These are phyloP conservation scores for Mormyrus proboscirostris DNA, from an alignment of 2,797 vertebrate species.

Conservation along the genomic window DNA sequence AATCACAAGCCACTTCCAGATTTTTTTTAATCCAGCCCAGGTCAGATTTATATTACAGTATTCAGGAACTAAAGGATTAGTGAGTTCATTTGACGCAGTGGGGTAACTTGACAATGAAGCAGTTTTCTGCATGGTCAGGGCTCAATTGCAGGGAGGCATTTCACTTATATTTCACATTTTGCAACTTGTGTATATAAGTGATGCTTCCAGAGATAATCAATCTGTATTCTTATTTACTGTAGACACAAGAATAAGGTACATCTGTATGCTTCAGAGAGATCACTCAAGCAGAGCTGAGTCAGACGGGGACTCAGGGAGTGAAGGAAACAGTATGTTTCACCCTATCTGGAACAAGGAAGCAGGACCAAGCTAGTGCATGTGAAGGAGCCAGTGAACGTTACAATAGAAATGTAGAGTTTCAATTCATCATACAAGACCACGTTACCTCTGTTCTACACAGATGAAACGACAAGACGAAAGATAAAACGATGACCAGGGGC, in stretches of 20 bases:
- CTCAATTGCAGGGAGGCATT: background rate
- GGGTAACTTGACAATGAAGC: background rate
- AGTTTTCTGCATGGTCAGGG: background rate
- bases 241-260: background rate
- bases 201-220: background rate
- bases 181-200: background rate
- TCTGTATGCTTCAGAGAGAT: background rate
- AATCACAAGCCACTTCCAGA: constrained; percentile 8
- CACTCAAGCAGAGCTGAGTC: background rate
- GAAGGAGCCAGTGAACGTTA: background rate
- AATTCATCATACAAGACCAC: background rate
- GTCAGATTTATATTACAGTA: constrained; percentile 12
- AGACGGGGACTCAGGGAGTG: background rate
- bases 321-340: background rate
- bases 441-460: background rate
- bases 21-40: constrained; percentile 30
- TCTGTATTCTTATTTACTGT: background rate
- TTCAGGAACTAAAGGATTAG: constrained; percentile 13
- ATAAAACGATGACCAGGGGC: background rate
- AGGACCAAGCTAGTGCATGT: background rate
- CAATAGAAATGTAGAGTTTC: background rate
- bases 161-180: background rate
- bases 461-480: background rate
- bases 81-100: background rate
- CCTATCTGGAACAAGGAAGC: background rate